Conservation (phyloP, 2,888 invertebrate species). For the Tachina grossa region DNA sequence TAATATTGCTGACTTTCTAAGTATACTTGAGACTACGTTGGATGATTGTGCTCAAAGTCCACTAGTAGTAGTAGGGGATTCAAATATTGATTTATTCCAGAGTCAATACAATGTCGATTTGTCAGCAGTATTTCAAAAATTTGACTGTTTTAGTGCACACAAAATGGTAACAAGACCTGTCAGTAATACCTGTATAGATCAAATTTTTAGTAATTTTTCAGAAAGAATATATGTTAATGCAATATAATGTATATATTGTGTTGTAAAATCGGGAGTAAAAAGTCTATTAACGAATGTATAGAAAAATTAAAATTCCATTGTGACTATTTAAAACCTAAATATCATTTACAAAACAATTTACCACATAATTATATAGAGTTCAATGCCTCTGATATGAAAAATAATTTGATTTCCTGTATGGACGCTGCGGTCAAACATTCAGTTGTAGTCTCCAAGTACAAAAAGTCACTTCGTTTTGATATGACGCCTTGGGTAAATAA, state of each 20-base stretch:
- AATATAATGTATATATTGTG: background rate
- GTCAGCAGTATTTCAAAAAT: conserved; percentile 3
- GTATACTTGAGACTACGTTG: background rate
- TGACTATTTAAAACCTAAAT: too few relatives aligned
- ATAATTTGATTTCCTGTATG: too few relatives aligned
- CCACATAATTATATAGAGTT: background rate
- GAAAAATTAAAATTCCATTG: too few relatives aligned
- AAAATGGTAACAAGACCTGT: conserved; percentile 31
- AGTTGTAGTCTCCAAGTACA: too few relatives aligned
- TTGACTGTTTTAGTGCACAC: background rate
- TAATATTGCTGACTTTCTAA: background rate
- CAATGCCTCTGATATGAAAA: too few relatives aligned
- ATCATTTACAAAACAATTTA: background rate
- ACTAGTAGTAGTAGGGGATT: background rate
- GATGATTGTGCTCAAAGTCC: background rate
- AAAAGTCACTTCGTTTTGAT: too few relatives aligned
- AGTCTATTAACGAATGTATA: too few relatives aligned
- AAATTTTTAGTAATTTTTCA: conserved; percentile 34
- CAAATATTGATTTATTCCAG: conserved; percentile 6
- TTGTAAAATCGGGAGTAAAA: background rate
- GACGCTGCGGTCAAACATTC: too few relatives aligned
- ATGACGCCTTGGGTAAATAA: too few relatives aligned
- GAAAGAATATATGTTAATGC: conserved; percentile 17
- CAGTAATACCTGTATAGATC: conserved; percentile 24
- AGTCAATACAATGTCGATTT: conserved; percentile 19